Evolutionary conservation across 2,113 vertebrate species (phyloP).

Genomic region (Bujurquina vittata): DNA sequence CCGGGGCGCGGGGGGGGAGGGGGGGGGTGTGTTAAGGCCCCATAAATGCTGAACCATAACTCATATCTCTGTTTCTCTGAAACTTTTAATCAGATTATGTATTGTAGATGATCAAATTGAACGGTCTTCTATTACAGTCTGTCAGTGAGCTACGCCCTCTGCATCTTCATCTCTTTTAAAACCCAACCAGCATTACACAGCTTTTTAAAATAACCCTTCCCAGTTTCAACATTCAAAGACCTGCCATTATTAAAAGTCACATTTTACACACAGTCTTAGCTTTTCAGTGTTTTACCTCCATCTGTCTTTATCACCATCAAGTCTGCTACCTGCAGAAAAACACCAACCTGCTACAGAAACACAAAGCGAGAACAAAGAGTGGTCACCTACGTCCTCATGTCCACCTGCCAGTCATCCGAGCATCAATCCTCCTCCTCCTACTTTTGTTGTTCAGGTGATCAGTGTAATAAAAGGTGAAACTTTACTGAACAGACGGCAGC

Average conservation of each 20-base stretch:
- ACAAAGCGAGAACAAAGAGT: not conserved
- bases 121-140: no score
- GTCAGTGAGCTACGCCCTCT: not conserved
- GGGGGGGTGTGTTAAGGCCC: no score
- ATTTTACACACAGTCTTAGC: not conserved
- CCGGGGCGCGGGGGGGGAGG: no score
- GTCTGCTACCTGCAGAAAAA: not conserved
- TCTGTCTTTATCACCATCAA: not conserved
- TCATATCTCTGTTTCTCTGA: no score
- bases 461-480: not conserved
- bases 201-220: not conserved
- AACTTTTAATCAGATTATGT: no score
- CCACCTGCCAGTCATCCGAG: conserved; percentile 11
- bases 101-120: no score
- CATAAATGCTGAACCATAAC: no score
- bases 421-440: not conserved
- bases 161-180: not conserved
- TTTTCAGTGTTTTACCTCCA: not conserved
- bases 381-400: conserved; percentile 66
- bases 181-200: not conserved
- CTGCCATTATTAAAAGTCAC: not conserved
- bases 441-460: not conserved
- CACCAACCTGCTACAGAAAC: not conserved
- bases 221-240: not conserved
- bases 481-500: not conserved